Percentiles rank a stretch among this genome's conserved stretches.
phyloP scores from a whole-genome alignment of 2,888 invertebrate species.

The Suillia variegata region DNA sequence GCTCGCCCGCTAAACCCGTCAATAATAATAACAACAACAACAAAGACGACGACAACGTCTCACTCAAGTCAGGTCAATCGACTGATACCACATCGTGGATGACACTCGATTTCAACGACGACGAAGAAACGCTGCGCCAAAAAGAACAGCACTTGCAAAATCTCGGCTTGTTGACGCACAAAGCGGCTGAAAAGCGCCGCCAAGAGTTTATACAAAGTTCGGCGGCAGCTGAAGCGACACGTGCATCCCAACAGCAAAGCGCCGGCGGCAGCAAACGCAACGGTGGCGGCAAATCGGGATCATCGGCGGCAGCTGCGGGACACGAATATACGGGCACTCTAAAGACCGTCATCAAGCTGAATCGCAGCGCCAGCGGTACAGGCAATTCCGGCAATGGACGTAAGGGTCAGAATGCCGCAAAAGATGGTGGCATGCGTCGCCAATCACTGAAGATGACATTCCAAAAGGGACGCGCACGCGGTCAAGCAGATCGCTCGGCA shows the following conservation, averaged over 20 bases:
- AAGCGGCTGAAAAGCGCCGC: slow-evolving; percentile 71
- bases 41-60: slow-evolving; percentile 35
- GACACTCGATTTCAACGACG: slow-evolving; percentile 28
- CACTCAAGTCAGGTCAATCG: slow-evolving; percentile 41
- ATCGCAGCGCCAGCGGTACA: slow-evolving; percentile 58
- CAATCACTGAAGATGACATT: slow-evolving; percentile 80
- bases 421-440: slow-evolving; percentile 55
- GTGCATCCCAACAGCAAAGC: slow-evolving; percentile 27
- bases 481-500: slow-evolving; percentile 59
- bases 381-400: slow-evolving; percentile 38
- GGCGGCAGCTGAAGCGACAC: slow-evolving; percentile 35
- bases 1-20: slow-evolving; percentile 27
- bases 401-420: slow-evolving; percentile 31
- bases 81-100: slow-evolving; percentile 33
- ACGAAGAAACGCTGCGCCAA: slow-evolving; percentile 68
- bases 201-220: slow-evolving; percentile 52
- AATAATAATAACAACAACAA: slow-evolving; percentile 2
- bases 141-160: slow-evolving; percentile 78
- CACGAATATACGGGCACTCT: slow-evolving; percentile 77
- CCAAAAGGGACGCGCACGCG: slow-evolving; percentile 71
- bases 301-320: slow-evolving; percentile 35
- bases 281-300: slow-evolving; percentile 29
- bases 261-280: slow-evolving; percentile 41
- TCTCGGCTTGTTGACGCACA: slow-evolving; percentile 75
- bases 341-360: slow-evolving; percentile 83